Evolutionary conservation across 2,797 vertebrate genomes (phyloP).

Genomic region (Sebastes nivosus): DNA sequence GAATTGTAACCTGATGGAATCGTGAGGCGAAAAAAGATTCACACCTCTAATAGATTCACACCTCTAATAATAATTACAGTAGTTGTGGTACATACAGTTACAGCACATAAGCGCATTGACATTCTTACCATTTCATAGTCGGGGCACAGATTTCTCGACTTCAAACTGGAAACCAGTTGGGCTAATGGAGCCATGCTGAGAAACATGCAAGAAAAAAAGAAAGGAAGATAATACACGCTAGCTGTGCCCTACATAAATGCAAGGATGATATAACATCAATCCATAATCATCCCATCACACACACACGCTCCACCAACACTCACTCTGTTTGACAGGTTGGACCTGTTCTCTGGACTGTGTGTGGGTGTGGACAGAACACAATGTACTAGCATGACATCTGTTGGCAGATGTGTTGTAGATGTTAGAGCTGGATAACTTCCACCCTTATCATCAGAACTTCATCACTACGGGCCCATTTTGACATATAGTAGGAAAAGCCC

Average conservation of each 20-base stretch:
- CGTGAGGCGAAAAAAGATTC: background rate
- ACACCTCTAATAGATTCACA: background rate
- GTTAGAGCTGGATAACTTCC: too few relatives aligned
- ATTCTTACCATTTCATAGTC: slow-evolving; percentile 95
- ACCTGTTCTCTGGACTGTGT: background rate
- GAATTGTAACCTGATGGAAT: background rate
- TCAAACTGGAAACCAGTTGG: slow-evolving; percentile 89
- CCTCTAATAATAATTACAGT: background rate
- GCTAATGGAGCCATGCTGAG: slow-evolving; percentile 88
- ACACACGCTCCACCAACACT: background rate
- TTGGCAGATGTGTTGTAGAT: background rate
- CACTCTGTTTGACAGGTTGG: background rate
- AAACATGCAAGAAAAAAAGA: slow-evolving; percentile 6
- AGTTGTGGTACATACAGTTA: background rate
- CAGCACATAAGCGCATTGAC: background rate
- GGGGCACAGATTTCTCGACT: slow-evolving; percentile 84
- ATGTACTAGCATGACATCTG: background rate
- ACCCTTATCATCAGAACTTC: background rate
- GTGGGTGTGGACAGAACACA: background rate
- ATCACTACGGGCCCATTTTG: too few relatives aligned
- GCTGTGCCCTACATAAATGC: background rate
- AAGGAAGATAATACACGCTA: background rate
- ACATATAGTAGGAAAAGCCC: background rate
- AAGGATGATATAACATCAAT: background rate
- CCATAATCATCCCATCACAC: background rate